Conservation (phyloP, 2,797 vertebrate species). For the Acrossocheilus fasciatus region DNA sequence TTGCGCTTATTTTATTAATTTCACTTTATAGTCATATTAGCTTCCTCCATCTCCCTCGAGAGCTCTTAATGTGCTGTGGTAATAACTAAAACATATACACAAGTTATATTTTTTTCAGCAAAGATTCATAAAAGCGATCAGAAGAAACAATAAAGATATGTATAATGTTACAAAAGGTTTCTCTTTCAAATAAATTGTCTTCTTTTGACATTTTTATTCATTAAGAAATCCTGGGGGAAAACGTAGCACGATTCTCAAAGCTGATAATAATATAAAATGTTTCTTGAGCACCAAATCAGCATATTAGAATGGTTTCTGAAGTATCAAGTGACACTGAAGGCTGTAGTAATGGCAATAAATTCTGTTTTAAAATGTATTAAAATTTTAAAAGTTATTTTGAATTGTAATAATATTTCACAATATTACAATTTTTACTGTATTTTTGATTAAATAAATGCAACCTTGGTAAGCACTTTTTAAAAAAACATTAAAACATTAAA, state of each 20-base stretch:
- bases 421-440: neutral
- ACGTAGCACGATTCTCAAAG: neutral
- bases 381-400: neutral
- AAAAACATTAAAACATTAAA: neutral
- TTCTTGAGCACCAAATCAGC: neutral
- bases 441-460: neutral
- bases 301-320: neutral
- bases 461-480: neutral
- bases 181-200: neutral
- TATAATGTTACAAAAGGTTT: neutral
- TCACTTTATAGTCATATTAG: neutral
- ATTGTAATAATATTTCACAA: neutral
- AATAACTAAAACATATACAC: neutral
- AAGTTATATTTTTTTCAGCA: neutral
- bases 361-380: neutral
- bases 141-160: neutral
- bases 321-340: neutral
- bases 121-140: neutral
- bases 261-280: neutral
- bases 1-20: constrained; percentile 1
- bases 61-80: neutral
- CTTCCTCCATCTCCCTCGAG: neutral
- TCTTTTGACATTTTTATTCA: neutral
- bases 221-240: neutral
- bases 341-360: neutral